phyloP scores from a whole-genome alignment of 2,113 vertebrate genomes.

The Mus pahari region DNA sequence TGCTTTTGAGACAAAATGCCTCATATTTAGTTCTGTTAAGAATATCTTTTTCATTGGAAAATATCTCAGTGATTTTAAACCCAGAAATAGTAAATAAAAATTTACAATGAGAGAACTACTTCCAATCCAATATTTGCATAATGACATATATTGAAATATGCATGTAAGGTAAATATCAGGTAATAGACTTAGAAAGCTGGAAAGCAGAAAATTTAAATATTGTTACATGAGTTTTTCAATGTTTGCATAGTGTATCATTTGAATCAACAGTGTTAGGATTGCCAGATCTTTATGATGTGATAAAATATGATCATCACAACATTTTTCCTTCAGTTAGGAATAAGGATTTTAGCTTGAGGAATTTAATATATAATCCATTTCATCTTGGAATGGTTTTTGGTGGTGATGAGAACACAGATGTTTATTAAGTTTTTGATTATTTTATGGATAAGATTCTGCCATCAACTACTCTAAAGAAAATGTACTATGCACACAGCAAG shows the following conservation, averaged over 20 bases:
- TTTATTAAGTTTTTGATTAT: neutral
- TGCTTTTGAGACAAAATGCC: neutral
- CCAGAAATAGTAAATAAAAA: neutral
- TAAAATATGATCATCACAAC: neutral
- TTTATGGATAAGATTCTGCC: neutral
- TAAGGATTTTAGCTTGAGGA: neutral
- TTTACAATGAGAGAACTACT: neutral
- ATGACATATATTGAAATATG: neutral
- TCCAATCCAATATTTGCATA: neutral
- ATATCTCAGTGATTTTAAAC: neutral
- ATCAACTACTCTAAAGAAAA: neutral
- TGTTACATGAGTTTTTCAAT: no score
- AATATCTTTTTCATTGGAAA: neutral
- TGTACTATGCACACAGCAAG: neutral
- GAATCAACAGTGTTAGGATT: neutral
- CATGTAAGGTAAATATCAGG: neutral
- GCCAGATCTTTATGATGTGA: neutral
- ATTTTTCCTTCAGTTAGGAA: neutral
- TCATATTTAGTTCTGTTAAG: neutral
- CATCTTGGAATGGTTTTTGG: neutral
- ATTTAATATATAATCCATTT: neutral
- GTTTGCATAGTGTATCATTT: neutral
- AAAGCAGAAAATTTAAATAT: neutral
- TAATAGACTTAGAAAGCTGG: neutral
- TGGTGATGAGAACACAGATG: neutral